Evolutionary conservation across 2,797 vertebrate genomes (phyloP), one percentile per base, ranked within the genome.

Genomic region (Schizothorax lantsangensis): DNA sequence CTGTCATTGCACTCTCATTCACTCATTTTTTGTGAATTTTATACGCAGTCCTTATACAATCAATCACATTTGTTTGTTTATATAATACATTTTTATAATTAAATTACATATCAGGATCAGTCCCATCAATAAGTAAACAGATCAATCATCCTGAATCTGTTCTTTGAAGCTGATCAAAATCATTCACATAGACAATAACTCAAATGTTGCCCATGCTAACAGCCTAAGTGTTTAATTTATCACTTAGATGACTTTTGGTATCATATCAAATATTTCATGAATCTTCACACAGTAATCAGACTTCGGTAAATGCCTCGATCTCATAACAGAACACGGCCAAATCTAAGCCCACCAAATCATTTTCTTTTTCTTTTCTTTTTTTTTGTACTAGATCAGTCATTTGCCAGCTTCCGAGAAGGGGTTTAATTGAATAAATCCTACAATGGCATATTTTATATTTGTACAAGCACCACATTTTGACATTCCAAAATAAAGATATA

Each of bases 261-360:
- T 79, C 9, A 43, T 21, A 54, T 71, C 52, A 73, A 62, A 81
- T 74, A 69, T 72, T 40, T 26, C 45, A 45, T 19, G 43, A 59
- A 59, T 79, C 17, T 72, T 8, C 19, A 36, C 47, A 72, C 36
- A 54, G 33, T 69, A 8, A 77, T 54, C 26, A 78, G 59, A 78
- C 73, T 66, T 68, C 21, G 17, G 19, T 21, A 40, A 77, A 69
- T 43, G 45, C 73, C 10, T 66, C 7, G n/a, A 79, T 72, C 36
- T 79, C 26, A 85, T 57, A 45, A 15, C 52, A 62, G 49, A 80
- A 72, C n/a, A 79, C 6, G 19, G 77, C 52, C 49, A 47, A 17
- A 23, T 23, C 36, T 19, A 57, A 79, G 64, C 21, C 19, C 30
- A 79, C n/a, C 15, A 80, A 47, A 36, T 85, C 23, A 0, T 21